phyloP scores from a whole-genome alignment of 2,113 vertebrate genomes.

The Cinclus mexicanus region DNA sequence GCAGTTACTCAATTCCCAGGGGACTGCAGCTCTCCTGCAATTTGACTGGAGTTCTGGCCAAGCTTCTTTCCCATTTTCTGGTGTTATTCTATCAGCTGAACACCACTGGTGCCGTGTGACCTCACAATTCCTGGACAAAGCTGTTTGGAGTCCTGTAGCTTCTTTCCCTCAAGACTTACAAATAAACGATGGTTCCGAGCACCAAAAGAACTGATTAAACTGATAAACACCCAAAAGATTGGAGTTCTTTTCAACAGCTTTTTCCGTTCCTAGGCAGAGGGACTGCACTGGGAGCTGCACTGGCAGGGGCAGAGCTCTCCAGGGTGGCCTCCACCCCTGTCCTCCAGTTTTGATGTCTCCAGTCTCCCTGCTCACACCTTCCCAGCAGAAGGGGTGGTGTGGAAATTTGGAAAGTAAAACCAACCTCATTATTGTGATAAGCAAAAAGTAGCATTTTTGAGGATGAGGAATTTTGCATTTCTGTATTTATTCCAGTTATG shows the following conservation, averaged over 20 bases:
- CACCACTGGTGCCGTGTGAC: background rate
- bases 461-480: background rate
- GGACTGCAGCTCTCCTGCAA: background rate
- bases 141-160: background rate
- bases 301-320: background rate
- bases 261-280: background rate
- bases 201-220: background rate
- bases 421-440: background rate
- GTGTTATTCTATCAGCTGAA: background rate
- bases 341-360: background rate
- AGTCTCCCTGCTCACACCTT: background rate
- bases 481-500: background rate
- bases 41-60: background rate
- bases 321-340: background rate
- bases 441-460: background rate
- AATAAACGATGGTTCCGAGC: background rate
- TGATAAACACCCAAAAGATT: background rate
- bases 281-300: background rate
- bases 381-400: background rate
- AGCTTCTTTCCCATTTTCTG: background rate
- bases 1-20: background rate
- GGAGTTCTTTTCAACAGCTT: background rate
- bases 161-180: background rate
- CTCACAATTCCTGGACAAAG: background rate
- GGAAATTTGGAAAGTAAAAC: accelerated